Base-by-base conservation (phyloP, 1,140 invertebrate species). In the Drosophila cardini region DNA sequence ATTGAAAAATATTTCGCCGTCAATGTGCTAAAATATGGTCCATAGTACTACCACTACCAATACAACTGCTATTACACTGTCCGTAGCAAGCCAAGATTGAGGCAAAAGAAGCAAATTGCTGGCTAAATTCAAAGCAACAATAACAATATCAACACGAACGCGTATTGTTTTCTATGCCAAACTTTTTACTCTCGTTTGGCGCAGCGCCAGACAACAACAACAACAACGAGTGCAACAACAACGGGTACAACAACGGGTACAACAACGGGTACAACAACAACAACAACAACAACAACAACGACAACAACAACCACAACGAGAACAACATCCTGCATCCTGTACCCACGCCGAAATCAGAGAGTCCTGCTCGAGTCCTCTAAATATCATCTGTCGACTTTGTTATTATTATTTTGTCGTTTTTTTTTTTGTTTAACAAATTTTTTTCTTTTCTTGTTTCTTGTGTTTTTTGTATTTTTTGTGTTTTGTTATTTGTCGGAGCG, bases 1-100 rank as follows among this genome's bases (percentile, higher is more conserved):
- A 87, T 87, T 86, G 82, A 86, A 86, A 87, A 86, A 86, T 87
- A 87, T 86, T 86, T 86, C 79, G 83, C 79, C 72, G 72, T 87
- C 83, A 84, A 87, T 87, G 83, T 73, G 73, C 83, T 87, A 80
- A 87, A 89, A 87, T 87, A 87, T 87, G 83, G 79, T 83, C 46
- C 60, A 15, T 15, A 43, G 26, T 34, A 15, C 45, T 48, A 30
- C 13, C 15, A 10, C 34, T 40, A 10, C 11, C n/a, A 40, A 1
- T 40, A 40, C 38, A 5, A n/a, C 9, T 13, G n/a, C 2, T 15
- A 6, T 7, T 26, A 30, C 18, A 26, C 8, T 10, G 15, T 45
- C 42, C n/a, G 6, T 18, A 55, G 50, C 11, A 53, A 53, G 50
- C 18, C 30, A 21, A 53, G 18, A 15, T n/a, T 36, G 6, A 5